Base-by-base conservation (phyloP, 2,113 vertebrate genomes). In the Boleophthalmus pectinirostris region DNA sequence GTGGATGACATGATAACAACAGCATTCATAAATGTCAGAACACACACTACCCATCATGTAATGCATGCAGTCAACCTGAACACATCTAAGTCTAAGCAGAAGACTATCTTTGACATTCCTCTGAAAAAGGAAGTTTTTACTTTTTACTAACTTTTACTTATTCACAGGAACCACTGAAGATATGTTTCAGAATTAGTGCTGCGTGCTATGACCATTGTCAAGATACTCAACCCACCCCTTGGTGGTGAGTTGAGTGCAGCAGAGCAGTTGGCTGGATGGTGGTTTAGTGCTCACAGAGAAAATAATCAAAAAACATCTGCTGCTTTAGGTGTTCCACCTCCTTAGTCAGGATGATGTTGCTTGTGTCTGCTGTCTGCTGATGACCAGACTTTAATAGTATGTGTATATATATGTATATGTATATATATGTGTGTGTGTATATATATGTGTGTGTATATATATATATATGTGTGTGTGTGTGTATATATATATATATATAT, bases 281-380 rank as follows among this genome's bases (percentile, higher is more conserved):
- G 58, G 58, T 81, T 79, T 77, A 79, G 65, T 45, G 58, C 56
- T 49, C 56, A 78, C 46, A 65, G 80, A 69, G 35, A 64, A 81
- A 78, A 77, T 69, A 74, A 74, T 82, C 54, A 81, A 77, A 82
- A 84, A 75, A 56, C 75, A 25, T 16, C 66, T 73, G 67, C 67
- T 23, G 38, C 66, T 79, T 86, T 70, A 78, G 75, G 65, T 72
- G 71, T 68, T 72, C 79, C 53, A 72, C 57, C 60, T 76, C 56
- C 73, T 77, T 14, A 24, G 24, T n/a, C n/a, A n/a, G n/a, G n/a
- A n/a, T n/a, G n/a, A n/a, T n/a, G n/a, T n/a, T n/a, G n/a, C n/a
- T n/a, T n/a, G n/a, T n/a, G n/a, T n/a, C n/a, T n/a, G n/a, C n/a
- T n/a, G n/a, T n/a, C n/a, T n/a, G n/a, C n/a, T n/a, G n/a, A n/a